Conservation (phyloP, 2,888 invertebrate species). For the Cephus nigrinus region DNA sequence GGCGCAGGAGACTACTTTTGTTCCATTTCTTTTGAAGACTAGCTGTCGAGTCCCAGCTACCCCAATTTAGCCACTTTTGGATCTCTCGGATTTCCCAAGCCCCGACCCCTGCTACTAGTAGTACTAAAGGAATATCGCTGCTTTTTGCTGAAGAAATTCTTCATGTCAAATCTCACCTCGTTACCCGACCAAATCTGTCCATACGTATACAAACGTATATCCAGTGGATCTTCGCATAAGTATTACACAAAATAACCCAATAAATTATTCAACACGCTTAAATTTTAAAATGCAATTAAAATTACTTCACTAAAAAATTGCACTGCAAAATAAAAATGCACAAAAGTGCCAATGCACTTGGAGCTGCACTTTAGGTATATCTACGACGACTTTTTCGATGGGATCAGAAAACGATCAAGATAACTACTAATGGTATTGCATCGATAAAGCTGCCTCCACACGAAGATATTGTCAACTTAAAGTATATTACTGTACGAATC, state of each 20-base stretch:
- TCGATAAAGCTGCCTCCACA: background rate
- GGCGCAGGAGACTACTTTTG: background rate
- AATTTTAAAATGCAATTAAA: too few relatives aligned
- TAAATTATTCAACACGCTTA: too few relatives aligned
- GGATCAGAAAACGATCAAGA: background rate
- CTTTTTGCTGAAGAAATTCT: background rate
- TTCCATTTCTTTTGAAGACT: background rate
- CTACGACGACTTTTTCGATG: background rate
- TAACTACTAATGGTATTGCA: background rate
- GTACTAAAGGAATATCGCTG: background rate
- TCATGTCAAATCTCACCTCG: background rate
- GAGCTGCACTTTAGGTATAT: background rate
- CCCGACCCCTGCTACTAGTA: background rate
- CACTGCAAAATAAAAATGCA: too few relatives aligned
- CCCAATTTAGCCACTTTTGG: background rate
- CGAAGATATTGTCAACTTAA: background rate
- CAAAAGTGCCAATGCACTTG: background rate
- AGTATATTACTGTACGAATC: background rate
- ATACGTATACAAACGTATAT: background rate
- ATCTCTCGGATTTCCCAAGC: background rate
- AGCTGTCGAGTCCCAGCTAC: background rate
- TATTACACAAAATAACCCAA: background rate
- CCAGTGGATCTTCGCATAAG: background rate
- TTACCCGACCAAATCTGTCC: background rate
- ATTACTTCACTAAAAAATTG: too few relatives aligned